Evolutionary conservation across 2,797 vertebrate species (phyloP), one percentile per base, ranked within the genome.

Genomic region (Melopsittacus undulatus): DNA sequence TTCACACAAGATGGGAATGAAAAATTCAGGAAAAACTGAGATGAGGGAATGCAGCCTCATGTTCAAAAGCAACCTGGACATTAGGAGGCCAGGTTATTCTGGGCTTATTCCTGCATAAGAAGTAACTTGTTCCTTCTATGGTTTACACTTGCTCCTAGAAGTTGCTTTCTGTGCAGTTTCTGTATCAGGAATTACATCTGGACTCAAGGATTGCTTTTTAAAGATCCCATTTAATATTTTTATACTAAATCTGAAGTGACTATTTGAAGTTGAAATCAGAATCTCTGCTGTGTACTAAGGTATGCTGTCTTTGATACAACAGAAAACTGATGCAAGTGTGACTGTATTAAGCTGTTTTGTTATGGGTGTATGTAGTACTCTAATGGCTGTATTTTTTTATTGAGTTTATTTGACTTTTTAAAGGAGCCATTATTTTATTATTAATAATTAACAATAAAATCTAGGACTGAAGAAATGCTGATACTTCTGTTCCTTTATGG

Each of bases 361-460:
- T 48, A 1, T 30, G 26, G 64, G 5, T 79, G n/a, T 83, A 8
- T 82, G 19, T 68, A 78, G 64, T 70, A 67, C 5, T 73, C 16
- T 74, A 42, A 57, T 68, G n/a, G 40, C 63, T 4, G 20, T 72
- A 8, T 16, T 12, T 83, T 80, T 82, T 30, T 64, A 57, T 54
- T 87, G 30, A 3, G 72, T 94, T 89, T 87, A 68, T 87, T 81
- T 66, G 18, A 69, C 46, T 82, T 91, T 87, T 94, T 76, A 24
- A 88, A 86, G 19, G 80, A 76, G 30, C 46, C 23, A 27, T 76
- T 12, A 23, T 90, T 86, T 87, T 74, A 63, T 66, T 93, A 78
- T 24, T 75, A 56, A 46, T 1, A 0, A 45, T 91, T 40, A 59
- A 57, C 30, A 91, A 66, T 87, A 92, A 93, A 95, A 80, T 42